Percentiles rank a stretch among this genome's conserved stretches.
Evolutionary conservation across 1,140 invertebrate genomes (phyloP).

Genomic region (Rhyacophila brunnea): DNA sequence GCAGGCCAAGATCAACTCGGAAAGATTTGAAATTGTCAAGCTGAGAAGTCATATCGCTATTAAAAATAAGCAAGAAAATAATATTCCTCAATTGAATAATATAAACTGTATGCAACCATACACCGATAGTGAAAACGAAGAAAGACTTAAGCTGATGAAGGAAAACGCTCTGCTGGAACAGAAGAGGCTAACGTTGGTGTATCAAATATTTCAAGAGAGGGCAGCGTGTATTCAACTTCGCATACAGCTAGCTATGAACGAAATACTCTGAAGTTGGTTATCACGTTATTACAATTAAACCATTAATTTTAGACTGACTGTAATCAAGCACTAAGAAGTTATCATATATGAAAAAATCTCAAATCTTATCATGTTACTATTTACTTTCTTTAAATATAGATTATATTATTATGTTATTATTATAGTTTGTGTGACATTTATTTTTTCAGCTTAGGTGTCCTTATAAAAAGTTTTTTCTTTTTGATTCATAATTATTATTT

Average conservation of each 20-base stretch:
- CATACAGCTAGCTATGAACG: conserved; percentile 64
- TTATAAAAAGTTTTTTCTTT: too few relatives aligned
- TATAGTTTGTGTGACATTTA: too few relatives aligned
- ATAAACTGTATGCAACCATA: conserved; percentile 49
- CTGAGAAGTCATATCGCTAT: conserved; percentile 56
- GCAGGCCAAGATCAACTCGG: conserved; percentile 63
- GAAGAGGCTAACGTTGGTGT: conserved; percentile 61
- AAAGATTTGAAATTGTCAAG: conserved; percentile 66
- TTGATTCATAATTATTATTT: too few relatives aligned
- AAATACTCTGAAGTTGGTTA: conserved; percentile 47
- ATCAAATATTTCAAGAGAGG: conserved; percentile 65
- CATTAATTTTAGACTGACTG: too few relatives aligned
- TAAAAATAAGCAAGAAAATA: conserved; percentile 53
- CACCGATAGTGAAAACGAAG: conserved; percentile 46
- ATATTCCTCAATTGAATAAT: conserved; percentile 52
- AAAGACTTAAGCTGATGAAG: conserved; percentile 55
- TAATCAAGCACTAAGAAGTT: too few relatives aligned
- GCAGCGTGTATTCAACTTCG: conserved; percentile 65
- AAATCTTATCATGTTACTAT: too few relatives aligned
- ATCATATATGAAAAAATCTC: too few relatives aligned
- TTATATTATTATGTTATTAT: too few relatives aligned
- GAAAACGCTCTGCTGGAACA: conserved; percentile 68
- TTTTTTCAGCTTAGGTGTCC: too few relatives aligned
- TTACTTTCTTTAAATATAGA: too few relatives aligned
- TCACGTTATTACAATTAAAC: too few relatives aligned